A percentile compares a stretch with the other conserved stretches of the same genome.
Conservation (phyloP, 2,113 vertebrate species). For the Sus scrofa region DNA sequence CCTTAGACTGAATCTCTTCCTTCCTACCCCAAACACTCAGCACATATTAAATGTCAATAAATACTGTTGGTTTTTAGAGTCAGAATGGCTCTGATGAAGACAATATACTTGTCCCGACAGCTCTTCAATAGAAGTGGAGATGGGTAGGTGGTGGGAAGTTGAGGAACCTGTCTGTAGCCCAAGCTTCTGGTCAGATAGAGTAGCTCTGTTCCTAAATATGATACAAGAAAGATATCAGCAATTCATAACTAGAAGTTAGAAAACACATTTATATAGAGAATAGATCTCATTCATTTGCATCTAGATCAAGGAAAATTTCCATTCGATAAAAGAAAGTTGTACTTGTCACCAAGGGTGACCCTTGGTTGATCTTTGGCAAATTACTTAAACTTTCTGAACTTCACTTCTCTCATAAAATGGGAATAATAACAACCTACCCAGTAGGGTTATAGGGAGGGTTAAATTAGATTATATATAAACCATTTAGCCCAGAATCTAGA, state of each 20-base stretch:
- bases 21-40: not conserved
- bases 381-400: conserved; percentile 8
- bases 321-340: not conserved
- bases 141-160: not conserved
- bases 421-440: not conserved
- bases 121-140: not conserved
- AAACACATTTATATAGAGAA: not conserved
- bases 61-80: not conserved
- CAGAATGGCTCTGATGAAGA: not conserved
- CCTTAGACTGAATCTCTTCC: not conserved
- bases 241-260: not conserved
- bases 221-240: not conserved
- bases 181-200: not conserved
- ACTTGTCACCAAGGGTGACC: not conserved
- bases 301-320: not conserved
- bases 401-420: not conserved
- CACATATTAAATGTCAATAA: not conserved
- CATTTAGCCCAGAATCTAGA: not conserved
- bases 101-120: not conserved
- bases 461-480: conserved; percentile 8
- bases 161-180: not conserved
- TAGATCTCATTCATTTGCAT: not conserved
- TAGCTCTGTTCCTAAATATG: not conserved
- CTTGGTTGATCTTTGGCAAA: not conserved
- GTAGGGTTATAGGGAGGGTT: not conserved